Base-by-base conservation (phyloP, 2,113 vertebrate species). In the Microcebus ravelobensis region DNA sequence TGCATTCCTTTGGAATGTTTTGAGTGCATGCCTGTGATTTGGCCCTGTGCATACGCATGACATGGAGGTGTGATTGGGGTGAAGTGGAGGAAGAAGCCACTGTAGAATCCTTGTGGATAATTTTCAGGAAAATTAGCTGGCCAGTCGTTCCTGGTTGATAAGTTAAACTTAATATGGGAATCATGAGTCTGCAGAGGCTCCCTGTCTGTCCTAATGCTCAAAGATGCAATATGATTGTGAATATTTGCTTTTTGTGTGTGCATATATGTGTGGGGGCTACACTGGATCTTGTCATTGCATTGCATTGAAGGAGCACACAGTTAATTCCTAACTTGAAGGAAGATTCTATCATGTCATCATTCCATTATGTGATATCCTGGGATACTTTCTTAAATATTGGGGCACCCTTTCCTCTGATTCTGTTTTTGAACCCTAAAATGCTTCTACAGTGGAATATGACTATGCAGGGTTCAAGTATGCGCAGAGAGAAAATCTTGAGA, bases 111-210 rank as follows among this genome's bases (percentile, higher is more conserved):
- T 87, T 76, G 34, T 71, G 45, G 31, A 42, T 55, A 59, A 70
- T 36, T 93, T 96, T 93, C 17, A 92, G 70, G 61, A 61, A 82
- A 61, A 87, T 45, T 81, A 50, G 6, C 92, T 82, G n/a, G 77
- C 13, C 15, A 79, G 6, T 36, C 50, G 34, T 76, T 71, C 29
- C 17, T 95, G 8, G 11, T 63, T 61, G 25, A 12, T 42, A 82
- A 50, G 29, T 65, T 57, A 36, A 45, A 55, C 94, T 94, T 92
- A 81, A 63, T 52, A 8, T 29, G 15, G 50, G 42, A 63, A 52
- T 94, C 34, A 34, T 77, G n/a, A 67, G 3, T 55, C 7, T 83
- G 34, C 42, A 90, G 61, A 92, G 15, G 12, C 74, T 88, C 39
- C n/a, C 31, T 74, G 13, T 70, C 4, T 84, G 4, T n/a, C 36